These are phyloP conservation scores for Varroa destructor DNA, from an alignment of 1,140 invertebrate species.

Conservation along the genomic window DNA sequence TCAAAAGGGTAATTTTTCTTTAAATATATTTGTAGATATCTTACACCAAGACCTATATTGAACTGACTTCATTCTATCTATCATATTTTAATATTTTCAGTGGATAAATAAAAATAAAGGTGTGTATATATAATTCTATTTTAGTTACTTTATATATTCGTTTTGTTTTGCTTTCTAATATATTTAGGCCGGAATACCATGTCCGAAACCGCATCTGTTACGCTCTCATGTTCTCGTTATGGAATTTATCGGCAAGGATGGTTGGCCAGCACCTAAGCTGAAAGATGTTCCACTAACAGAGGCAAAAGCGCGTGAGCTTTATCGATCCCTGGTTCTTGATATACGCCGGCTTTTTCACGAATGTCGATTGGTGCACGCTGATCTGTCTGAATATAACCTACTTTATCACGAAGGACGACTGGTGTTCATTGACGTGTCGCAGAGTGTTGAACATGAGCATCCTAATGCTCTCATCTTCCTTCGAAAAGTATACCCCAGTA, in stretches of 20 bases:
- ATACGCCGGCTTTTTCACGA: slow-evolving; percentile 87
- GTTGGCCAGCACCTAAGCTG: slow-evolving; percentile 74
- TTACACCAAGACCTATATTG: no score
- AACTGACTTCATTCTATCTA: no score
- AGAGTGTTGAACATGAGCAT: slow-evolving; percentile 95
- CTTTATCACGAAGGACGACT: slow-evolving; percentile 67
- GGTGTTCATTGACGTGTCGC: slow-evolving; percentile 91
- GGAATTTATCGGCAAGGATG: slow-evolving; percentile 78
- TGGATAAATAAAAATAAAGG: no score
- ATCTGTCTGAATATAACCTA: slow-evolving; percentile 93
- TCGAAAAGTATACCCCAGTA: slow-evolving; percentile 67
- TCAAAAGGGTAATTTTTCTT: no score
- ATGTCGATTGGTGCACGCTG: slow-evolving; percentile 86
- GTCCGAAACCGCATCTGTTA: slow-evolving; percentile 71
- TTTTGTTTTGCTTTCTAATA: slow-evolving; percentile 47
- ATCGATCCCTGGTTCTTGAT: slow-evolving; percentile 49
- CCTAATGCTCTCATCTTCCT: slow-evolving; percentile 86
- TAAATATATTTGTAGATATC: no score
- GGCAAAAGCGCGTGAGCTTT: slow-evolving; percentile 50
- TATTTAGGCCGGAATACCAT: slow-evolving; percentile 53
- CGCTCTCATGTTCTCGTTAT: slow-evolving; percentile 84
- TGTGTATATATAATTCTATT: slow-evolving; percentile 1
- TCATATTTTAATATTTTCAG: no score
- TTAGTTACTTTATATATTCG: slow-evolving; percentile 30
- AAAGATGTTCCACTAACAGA: slow-evolving; percentile 46